These are phyloP conservation scores for Acanthosoma haemorrhoidale DNA, from an alignment of 2,888 invertebrate genomes.

Conservation along the genomic window DNA sequence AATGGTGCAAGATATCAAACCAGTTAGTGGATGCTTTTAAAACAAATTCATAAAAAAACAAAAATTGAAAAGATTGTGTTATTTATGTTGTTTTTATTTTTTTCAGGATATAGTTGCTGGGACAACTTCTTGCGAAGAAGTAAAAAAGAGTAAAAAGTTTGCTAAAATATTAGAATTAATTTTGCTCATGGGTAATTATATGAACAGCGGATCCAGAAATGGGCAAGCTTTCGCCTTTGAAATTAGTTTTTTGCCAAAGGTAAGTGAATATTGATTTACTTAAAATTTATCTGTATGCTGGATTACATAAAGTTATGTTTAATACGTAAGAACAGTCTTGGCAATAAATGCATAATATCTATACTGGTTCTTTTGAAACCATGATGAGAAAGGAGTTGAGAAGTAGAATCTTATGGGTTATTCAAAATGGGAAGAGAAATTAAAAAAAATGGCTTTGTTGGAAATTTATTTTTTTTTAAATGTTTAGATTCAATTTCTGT, in stretches of 20 bases:
- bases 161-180: constrained; percentile 83
- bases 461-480: too few relatives aligned
- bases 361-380: too few relatives aligned
- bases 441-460: too few relatives aligned
- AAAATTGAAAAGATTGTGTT: background rate
- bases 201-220: constrained; percentile 92
- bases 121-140: constrained; percentile 92
- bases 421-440: too few relatives aligned
- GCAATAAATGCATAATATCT: too few relatives aligned
- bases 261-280: too few relatives aligned
- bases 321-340: too few relatives aligned
- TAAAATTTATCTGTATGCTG: too few relatives aligned
- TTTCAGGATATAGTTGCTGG: constrained; percentile 83
- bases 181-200: constrained; percentile 87
- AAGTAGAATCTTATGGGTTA: too few relatives aligned
- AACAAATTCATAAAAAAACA: background rate
- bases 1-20: constrained; percentile 79
- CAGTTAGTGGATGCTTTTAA: constrained; percentile 53
- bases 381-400: too few relatives aligned
- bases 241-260: constrained; percentile 91
- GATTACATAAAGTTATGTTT: too few relatives aligned
- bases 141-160: constrained; percentile 83
- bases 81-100: background rate
- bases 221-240: constrained; percentile 94
- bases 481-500: too few relatives aligned